A percentile compares a stretch with the other conserved stretches of the same genome.
phyloP scores from a whole-genome alignment of 2,888 invertebrate species.

The Luffia ferchaultella region DNA sequence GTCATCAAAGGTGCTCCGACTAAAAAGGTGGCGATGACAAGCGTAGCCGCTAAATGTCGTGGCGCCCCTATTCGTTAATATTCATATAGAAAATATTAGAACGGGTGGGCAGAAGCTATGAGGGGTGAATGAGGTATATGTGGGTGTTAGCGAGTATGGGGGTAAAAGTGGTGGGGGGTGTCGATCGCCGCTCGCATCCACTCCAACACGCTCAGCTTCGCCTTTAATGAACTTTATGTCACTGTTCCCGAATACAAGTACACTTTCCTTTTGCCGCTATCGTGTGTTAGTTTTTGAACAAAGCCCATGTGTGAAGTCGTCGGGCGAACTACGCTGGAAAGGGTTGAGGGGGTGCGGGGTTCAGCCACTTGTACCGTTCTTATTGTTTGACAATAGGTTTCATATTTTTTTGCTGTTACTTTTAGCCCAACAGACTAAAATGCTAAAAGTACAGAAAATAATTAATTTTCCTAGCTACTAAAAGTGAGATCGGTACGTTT shows the following conservation, averaged over 20 bases:
- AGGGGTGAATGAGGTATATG: slow-evolving; percentile 17
- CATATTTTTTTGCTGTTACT: too few relatives aligned
- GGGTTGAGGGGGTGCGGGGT: slow-evolving; percentile 49
- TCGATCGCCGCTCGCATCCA: slow-evolving; percentile 35
- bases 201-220: slow-evolving; percentile 57
- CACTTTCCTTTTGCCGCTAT: slow-evolving; percentile 59
- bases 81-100: slow-evolving; percentile 52
- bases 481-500: too few relatives aligned
- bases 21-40: slow-evolving; percentile 4
- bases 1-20: too few relatives aligned
- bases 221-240: slow-evolving; percentile 65
- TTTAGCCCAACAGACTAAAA: too few relatives aligned
- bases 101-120: too few relatives aligned
- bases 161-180: slow-evolving; percentile 13
- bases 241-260: slow-evolving; percentile 56
- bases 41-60: slow-evolving; percentile 18
- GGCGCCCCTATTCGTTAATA: slow-evolving; percentile 31
- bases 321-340: too few relatives aligned
- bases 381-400: slow-evolving; percentile 42
- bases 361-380: slow-evolving; percentile 37
- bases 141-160: slow-evolving; percentile 14
- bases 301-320: slow-evolving; percentile 49
- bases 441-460: too few relatives aligned
- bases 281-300: slow-evolving; percentile 50
- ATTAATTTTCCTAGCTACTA: too few relatives aligned